Percentiles rank a stretch among this genome's conserved stretches.
phyloP scores from a whole-genome alignment of 2,888 invertebrate species.

The Patella depressa region DNA sequence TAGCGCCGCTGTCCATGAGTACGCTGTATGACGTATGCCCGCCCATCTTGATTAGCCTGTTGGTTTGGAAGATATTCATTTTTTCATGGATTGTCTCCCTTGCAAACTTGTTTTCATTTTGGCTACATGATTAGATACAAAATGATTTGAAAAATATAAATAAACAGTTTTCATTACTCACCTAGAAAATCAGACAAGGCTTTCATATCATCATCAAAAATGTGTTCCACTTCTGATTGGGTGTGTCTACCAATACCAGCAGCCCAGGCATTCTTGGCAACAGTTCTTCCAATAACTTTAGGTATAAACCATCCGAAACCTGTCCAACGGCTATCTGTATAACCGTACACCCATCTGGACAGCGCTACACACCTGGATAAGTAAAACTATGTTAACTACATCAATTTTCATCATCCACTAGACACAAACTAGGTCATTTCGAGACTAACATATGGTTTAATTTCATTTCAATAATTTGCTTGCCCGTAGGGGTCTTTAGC shows the following conservation, averaged over 20 bases:
- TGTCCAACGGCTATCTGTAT: slow-evolving; percentile 18
- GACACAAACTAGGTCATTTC: too few relatives aligned
- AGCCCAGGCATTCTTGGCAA: slow-evolving; percentile 11
- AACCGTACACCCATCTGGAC: slow-evolving; percentile 44
- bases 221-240: slow-evolving; percentile 53
- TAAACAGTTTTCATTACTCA: slow-evolving; percentile 9
- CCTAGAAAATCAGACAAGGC: slow-evolving; percentile 60
- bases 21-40: too few relatives aligned
- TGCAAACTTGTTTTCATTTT: too few relatives aligned
- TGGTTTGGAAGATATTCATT: too few relatives aligned
- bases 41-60: too few relatives aligned
- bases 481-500: too few relatives aligned
- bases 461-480: too few relatives aligned
- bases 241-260: slow-evolving; percentile 66
- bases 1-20: too few relatives aligned
- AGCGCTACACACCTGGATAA: slow-evolving; percentile 37
- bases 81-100: too few relatives aligned
- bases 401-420: too few relatives aligned
- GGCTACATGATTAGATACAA: too few relatives aligned
- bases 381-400: background rate
- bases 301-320: slow-evolving; percentile 24
- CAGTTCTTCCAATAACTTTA: background rate
- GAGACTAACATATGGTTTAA: too few relatives aligned
- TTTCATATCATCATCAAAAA: slow-evolving; percentile 55
- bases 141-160: background rate